Evolutionary conservation across 2,797 vertebrate genomes (phyloP), one percentile per base, ranked within the genome.

Genomic region (Tauraco hartlaubi): DNA sequence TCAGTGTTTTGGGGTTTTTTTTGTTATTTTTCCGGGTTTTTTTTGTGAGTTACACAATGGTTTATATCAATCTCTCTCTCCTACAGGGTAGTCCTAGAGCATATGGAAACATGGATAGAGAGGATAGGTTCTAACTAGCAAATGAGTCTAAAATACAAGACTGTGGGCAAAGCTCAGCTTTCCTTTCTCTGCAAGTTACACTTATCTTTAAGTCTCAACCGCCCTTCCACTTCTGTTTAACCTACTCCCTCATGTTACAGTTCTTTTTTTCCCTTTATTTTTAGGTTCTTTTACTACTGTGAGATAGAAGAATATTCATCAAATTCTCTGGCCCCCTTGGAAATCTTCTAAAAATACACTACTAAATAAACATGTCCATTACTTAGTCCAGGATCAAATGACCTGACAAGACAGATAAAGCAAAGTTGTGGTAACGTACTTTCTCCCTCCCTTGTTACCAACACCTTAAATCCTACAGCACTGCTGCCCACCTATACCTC

Each of bases 401-500:
- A 78, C 43, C 55, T 84, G 46, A 33, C 35, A 62, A 61, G 61
- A 64, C 14, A 46, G 48, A 69, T 46, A 58, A 61, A 80, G 48
- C 51, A 79, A 71, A 93, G 17, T 55, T 59, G 35, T 43, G 26
- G 20, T 43, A 72, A 62, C 35, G 9, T 6, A 17, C 23, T 68
- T 31, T 51, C 54, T 85, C 68, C 33, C 8, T 62, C n/a, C 48
- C 23, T 62, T 68, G 9, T 44, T 81, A 26, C 51, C 0, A 0
- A 29, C 33, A 39, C 17, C 33, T 61, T 86, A 80, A 80, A 75
- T 90, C 37, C 29, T 66, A 19, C 29, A 59, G 12, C 51, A 31
- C 19, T 62, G 67, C 62, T 4, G 4, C 35, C 5, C 23, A 43
- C 26, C 54, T 1, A 0, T 51, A 73, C 9, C 2, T 6, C 17